These are phyloP conservation scores for Escarpia spicata DNA, from an alignment of 2,888 invertebrate species.

Conservation along the genomic window DNA sequence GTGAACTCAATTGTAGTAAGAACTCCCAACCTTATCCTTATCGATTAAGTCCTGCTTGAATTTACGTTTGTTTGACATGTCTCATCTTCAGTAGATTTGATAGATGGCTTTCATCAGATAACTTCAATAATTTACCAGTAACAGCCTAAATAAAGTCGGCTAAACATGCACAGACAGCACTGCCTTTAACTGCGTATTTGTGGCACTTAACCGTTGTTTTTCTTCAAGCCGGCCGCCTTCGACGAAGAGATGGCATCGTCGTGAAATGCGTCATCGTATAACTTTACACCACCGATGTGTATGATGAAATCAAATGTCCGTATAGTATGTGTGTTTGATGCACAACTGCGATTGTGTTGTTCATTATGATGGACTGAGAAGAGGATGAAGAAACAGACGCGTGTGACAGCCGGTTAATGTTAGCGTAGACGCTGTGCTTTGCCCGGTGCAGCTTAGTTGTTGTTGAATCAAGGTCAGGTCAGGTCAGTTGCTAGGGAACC, in stretches of 20 bases:
- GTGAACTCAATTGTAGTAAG: not conserved
- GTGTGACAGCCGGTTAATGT: not conserved
- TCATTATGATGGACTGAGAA: not conserved
- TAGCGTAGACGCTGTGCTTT: not conserved
- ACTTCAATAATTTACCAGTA: conserved; percentile 1
- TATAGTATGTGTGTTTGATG: not conserved
- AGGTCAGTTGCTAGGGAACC: conserved; percentile 2
- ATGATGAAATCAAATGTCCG: not conserved
- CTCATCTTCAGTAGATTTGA: not conserved
- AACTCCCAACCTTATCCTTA: not conserved
- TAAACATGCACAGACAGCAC: conserved; percentile 12
- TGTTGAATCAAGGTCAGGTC: not conserved
- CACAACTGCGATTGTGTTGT: not conserved
- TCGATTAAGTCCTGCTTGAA: not conserved
- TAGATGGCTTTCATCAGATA: not conserved
- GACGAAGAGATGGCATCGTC: not conserved
- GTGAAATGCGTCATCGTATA: not conserved
- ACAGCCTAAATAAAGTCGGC: not conserved
- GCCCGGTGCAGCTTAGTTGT: not conserved
- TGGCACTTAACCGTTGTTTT: conserved; percentile 10
- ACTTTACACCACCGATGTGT: conserved; percentile 13
- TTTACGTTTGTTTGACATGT: not conserved
- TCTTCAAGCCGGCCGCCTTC: not conserved
- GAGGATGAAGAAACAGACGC: not conserved
- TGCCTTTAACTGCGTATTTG: not conserved